Evolutionary conservation across 2,797 vertebrate genomes (phyloP).

Genomic region (Chelon labrosus): DNA sequence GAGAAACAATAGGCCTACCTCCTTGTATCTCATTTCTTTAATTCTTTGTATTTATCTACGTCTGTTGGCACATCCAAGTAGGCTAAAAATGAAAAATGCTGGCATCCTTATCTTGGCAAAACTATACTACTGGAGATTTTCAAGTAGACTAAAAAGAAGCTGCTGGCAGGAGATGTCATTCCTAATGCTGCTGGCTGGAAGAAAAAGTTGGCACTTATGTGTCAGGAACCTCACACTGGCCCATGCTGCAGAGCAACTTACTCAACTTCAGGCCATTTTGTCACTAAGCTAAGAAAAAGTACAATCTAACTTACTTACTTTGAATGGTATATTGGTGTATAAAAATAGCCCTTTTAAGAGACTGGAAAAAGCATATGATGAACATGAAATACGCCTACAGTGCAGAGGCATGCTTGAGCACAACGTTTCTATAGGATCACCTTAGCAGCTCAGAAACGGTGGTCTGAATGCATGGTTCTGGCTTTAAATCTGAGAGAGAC

Average conservation of each 20-base stretch:
- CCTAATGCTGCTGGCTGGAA: constrained; percentile 75
- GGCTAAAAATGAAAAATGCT: constrained; percentile 75
- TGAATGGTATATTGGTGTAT: constrained; percentile 34
- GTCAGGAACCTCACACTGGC: constrained; percentile 70
- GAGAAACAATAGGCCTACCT: constrained; percentile 42
- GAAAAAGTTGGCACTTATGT: constrained; percentile 71
- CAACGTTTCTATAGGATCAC: constrained; percentile 61
- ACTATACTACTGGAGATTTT: constrained; percentile 76
- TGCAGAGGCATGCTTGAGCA: constrained; percentile 28
- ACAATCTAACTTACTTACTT: constrained; percentile 19
- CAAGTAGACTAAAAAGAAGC: constrained; percentile 78
- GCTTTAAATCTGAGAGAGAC: constrained; percentile 65
- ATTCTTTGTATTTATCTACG: constrained; percentile 61
- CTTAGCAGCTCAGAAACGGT: constrained; percentile 54
- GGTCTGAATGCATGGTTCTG: constrained; percentile 65
- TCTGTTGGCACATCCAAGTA: constrained; percentile 63
- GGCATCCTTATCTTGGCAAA: constrained; percentile 75
- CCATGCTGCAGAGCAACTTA: constrained; percentile 49
- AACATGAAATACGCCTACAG: constrained; percentile 38
- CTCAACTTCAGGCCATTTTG: constrained; percentile 64
- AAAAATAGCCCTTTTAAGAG: constrained; percentile 51
- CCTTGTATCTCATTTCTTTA: constrained; percentile 50
- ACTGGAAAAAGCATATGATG: constrained; percentile 33
- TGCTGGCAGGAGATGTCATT: constrained; percentile 77
- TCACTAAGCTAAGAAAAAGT: constrained; percentile 41